Percentiles rank a stretch among this genome's conserved stretches.
phyloP scores from a whole-genome alignment of 2,888 invertebrate genomes.

The Agrilus cyanescens region DNA sequence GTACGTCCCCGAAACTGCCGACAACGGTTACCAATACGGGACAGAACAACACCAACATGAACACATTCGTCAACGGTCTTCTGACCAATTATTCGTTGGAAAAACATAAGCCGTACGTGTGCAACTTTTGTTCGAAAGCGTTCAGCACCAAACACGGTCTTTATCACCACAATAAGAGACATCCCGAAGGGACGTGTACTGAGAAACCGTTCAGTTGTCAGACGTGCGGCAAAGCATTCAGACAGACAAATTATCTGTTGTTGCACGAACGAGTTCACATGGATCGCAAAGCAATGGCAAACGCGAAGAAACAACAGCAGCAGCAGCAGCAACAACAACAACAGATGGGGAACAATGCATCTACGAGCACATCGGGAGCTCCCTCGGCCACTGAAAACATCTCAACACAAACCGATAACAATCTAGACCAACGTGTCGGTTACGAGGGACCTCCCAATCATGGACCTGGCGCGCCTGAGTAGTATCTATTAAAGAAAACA shows the following conservation, averaged over 20 bases:
- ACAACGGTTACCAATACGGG: not conserved
- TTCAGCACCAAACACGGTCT: slow-evolving; percentile 76
- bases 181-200: slow-evolving; percentile 70
- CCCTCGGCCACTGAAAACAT: slow-evolving; percentile 14
- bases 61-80: too few relatives aligned
- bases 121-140: slow-evolving; percentile 68
- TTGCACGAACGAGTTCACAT: slow-evolving; percentile 72
- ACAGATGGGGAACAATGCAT: slow-evolving; percentile 25
- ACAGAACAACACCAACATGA: not conserved
- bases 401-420: slow-evolving; percentile 20
- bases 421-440: too few relatives aligned
- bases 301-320: slow-evolving; percentile 26
- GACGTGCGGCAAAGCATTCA: slow-evolving; percentile 74
- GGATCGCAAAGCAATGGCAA: slow-evolving; percentile 40
- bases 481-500: too few relatives aligned
- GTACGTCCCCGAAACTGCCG: not conserved
- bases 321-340: slow-evolving; percentile 29
- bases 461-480: too few relatives aligned
- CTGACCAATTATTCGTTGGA: not conserved
- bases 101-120: slow-evolving; percentile 65
- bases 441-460: too few relatives aligned
- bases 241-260: slow-evolving; percentile 74
- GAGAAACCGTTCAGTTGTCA: slow-evolving; percentile 67
- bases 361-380: slow-evolving; percentile 25
- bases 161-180: slow-evolving; percentile 66